Base-by-base conservation (phyloP, 2,888 invertebrate genomes). In the Thyatira batis region DNA sequence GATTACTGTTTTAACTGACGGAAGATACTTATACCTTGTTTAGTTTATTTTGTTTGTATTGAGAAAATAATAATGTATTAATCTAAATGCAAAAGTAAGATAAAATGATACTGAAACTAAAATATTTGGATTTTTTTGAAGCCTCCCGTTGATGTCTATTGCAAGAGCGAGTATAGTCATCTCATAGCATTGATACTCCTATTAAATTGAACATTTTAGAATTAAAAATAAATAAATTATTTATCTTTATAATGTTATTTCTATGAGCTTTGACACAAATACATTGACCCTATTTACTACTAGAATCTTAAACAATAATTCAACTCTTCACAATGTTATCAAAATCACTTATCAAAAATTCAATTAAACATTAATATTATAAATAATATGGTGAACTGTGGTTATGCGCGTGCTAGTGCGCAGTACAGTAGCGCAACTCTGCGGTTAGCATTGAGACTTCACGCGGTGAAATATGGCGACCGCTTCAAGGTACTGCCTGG, bases 381-480 rank as follows among this genome's bases (percentile, higher is more conserved):
- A 5, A 33, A 33, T 33, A 13, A 33, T 13, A 13, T 33, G 33
- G n/a, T 13, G 4, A 33, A 1, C 33, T 17, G 33, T 39, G 39
- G 49, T 9, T 13, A 56, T 23, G 53, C 50, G 50, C 50, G 50
- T 52, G 53, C 50, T 49, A 49, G 50, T 52, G 62, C 61, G 66
- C 65, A 58, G 68, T 57, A 52, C 68, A 57, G 69, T 67, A 62
- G 58, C 62, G 63, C 66, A 50, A 60, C 54, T 51, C 58, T 49
- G 50, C 51, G 50, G 74, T 79, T 80, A 73, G 76, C 81, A 81
- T 80, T 81, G 80, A 80, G 63, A 65, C 80, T 79, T 81, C 80
- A 73, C 49, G 46, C 49, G 51, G 64, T 75, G 72, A 75, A 68
- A 67, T 75, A 76, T 72, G 53, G 72, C 68, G 59, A 45, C 55